These are phyloP conservation scores for Drosophila nigritarsus DNA, from an alignment of 2,888 invertebrate genomes.

Conservation along the genomic window DNA sequence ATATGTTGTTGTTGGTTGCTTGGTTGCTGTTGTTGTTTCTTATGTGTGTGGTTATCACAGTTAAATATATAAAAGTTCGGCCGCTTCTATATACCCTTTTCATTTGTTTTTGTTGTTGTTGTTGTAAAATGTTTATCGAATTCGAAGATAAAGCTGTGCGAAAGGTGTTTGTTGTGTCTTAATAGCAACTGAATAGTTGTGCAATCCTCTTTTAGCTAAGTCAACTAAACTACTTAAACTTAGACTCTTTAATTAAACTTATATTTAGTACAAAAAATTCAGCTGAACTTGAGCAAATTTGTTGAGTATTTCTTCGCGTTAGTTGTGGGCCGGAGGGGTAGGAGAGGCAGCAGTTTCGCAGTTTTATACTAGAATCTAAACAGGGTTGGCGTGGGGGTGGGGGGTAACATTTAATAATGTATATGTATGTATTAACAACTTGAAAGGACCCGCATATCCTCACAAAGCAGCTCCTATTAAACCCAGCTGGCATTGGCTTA, in stretches of 20 bases:
- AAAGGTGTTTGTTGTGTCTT: conserved; percentile 20
- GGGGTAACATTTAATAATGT: conserved; percentile 57
- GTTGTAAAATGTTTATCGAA: conserved; percentile 18
- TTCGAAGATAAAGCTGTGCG: conserved; percentile 37
- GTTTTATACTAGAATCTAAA: conserved; percentile 55
- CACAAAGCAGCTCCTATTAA: conserved; percentile 7
- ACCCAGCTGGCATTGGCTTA: conserved; percentile 51
- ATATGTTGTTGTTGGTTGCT: conserved; percentile 11
- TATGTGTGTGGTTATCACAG: conserved; percentile 81
- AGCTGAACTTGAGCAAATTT: conserved; percentile 64
- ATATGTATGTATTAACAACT: conserved; percentile 65
- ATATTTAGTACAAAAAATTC: conserved; percentile 70
- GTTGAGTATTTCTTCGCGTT: conserved; percentile 68
- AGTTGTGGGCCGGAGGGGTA: conserved; percentile 32
- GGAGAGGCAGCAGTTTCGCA: conserved; percentile 61
- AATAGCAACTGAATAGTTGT: conserved; percentile 42
- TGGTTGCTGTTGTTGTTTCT: conserved; percentile 24
- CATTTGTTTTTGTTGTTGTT: conserved; percentile 39
- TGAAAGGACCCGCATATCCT: conserved; percentile 12
- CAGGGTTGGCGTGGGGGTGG: background rate
- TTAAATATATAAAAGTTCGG: conserved; percentile 79
- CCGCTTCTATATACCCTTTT: conserved; percentile 60
- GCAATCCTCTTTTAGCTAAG: conserved; percentile 67
- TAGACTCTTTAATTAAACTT: conserved; percentile 66
- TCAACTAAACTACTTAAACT: conserved; percentile 74